phyloP scores from a whole-genome alignment of 1,140 invertebrate genomes.

The Myzus persicae region DNA sequence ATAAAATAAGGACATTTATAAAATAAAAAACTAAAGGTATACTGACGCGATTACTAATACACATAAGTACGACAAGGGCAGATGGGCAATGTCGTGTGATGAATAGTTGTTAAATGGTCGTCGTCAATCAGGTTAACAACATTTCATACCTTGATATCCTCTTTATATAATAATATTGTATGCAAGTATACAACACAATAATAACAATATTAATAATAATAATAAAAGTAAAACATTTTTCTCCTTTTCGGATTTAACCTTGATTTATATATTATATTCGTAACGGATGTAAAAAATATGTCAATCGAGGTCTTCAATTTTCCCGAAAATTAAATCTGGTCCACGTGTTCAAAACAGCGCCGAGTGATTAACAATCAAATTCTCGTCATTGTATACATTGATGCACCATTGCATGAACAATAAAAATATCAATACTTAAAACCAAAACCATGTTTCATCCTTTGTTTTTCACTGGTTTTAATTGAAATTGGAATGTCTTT shows the following conservation, averaged over 20 bases:
- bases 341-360: constrained; percentile 14
- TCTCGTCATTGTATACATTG: constrained; percentile 27
- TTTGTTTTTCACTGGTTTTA: constrained; percentile 39
- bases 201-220: background rate
- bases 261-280: constrained; percentile 11
- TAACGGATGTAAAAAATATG: background rate
- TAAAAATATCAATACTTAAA: constrained; percentile 34
- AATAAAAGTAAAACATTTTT: background rate
- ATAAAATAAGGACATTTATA: background rate
- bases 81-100: background rate
- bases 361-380: constrained; percentile 10
- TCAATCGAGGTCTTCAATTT: background rate
- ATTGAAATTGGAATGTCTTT: constrained; percentile 39
- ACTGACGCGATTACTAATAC: background rate
- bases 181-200: background rate
- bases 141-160: background rate
- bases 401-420: constrained; percentile 33
- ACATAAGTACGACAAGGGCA: background rate
- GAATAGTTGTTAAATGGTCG: background rate
- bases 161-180: constrained; percentile 1
- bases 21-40: background rate
- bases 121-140: background rate
- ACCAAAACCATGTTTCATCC: constrained; percentile 3
- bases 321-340: background rate
- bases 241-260: constrained; percentile 25